Base-by-base conservation (phyloP, 2,113 vertebrate genomes). In the Andinoacara biseriatus region DNA sequence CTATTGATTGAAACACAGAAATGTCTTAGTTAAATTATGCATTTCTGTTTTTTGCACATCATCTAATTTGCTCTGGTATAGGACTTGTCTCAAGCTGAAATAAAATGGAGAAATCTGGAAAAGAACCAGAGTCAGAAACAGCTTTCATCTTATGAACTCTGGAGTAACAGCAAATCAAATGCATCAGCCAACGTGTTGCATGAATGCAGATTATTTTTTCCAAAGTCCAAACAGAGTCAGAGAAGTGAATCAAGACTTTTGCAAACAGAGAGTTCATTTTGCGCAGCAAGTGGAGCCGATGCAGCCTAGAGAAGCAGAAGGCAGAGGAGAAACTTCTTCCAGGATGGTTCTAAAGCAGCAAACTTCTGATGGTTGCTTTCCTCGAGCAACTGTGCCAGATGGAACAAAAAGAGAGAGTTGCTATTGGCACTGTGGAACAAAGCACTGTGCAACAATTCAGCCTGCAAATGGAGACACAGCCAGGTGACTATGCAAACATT, bases 41-140 rank as follows among this genome's bases (percentile, higher is more conserved):
- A 40, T 43, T 43, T 43, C 35, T 7, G 7, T 10, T 38, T 24
- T 58, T 46, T 43, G 40, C 29, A 29, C 29, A 20, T 52, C 13
- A 69, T 72, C 9, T 59, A 26, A 9, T 82, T 46, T 65, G 18
- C 22, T 74, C 29, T 74, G 15, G 85, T 46, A 10, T 10, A 85
- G 86, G 81, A 26, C 17, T 76, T 14, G 40, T 46, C 10, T 14
- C 18, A 29, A 20, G 20, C 29, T 57, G 38, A 60, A 29, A 31
- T 31, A 3, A 78, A 24, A 91, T 90, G 88, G 67, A 86, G 18
- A 83, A 88, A 72, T 82, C 67, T 22, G n/a, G 79, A 58, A 33
- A 80, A 33, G 58, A 1, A 43, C 33, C 82, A 72, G 43, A 85
- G 4, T 57, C 63, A 8, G 24, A 49, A 62, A 10, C 33, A 14